Base-by-base conservation (phyloP, 1,140 invertebrate genomes). In the Drosophila novamexicana region DNA sequence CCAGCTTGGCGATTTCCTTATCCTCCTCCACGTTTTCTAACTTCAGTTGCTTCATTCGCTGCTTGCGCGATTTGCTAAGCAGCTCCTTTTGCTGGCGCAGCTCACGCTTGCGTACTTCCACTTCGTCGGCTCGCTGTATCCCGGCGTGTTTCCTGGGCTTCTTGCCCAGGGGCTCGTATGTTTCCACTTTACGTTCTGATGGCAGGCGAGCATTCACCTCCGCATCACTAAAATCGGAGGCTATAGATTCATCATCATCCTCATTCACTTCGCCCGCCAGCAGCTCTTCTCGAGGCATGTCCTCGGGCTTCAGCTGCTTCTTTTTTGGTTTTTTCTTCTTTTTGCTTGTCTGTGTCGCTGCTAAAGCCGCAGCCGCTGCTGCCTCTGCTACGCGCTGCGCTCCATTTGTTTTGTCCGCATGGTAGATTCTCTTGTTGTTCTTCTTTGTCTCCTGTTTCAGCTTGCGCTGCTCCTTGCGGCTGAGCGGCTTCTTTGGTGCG, bases 11-110 rank as follows among this genome's bases (percentile, higher is more conserved):
- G 12, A 98, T 97, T 47, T 95, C 93, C 77, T 93, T 94, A 66
- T 98, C 97, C 92, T 98, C 97, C 16, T 95, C 94, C 50, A 95
- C 93, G 93, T 97, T 97, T 0, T 95, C 96, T 79, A 96, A 90
- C 12, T 94, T 69, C 10, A 97, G 88, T 76, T 95, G 94, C 75
- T 94, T 94, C 57, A 94, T 94, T 71, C 96, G 93, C 72, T 94
- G 91, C 63, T 94, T 94, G 70, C 94, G 91, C 83, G 94, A 94
- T 75, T 94, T 91, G 65, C 93, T 93, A 67, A 94, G 64, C 37
- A 95, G 77, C 83, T 94, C 93, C 53, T 93, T 91, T 58, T 93
- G 90, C 56, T 92, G 79, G 42, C 92, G 91, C 57, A 93, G 89
- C 70, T 94, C 93, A 16, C 78, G 92, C 52, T 90, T 90, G 36